Base-by-base conservation (phyloP, 2,113 vertebrate genomes). In the Crotophaga sulcirostris region DNA sequence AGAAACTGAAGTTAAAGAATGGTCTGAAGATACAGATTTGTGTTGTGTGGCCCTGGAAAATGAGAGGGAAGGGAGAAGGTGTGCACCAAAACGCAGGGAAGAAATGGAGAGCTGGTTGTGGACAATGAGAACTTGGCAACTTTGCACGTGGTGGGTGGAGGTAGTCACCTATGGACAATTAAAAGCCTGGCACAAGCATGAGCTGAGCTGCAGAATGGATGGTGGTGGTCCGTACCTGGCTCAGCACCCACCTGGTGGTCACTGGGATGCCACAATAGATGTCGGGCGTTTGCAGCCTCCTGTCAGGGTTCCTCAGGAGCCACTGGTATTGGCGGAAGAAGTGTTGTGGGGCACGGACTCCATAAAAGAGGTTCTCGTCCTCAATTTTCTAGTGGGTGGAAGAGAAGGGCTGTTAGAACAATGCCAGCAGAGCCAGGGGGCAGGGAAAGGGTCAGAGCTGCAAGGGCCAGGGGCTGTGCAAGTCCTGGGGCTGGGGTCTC, bases 331-430 rank as follows among this genome's bases (percentile, higher is more conserved):
- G 98, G 28, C 54, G 80, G 83, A 99, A 98, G 52, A 98, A 68
- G 7, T 96, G 80, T 10, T 7, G 60, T 0, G 98, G 98, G 21
- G 98, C 99, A 66, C 97, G 96, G 45, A 99, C 69, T 7, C 99
- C 99, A 3, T 97, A 98, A 86, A 99, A 99, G 3, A 98, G 75
- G 91, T 98, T 98, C 3, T 96, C 87, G 70, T 98, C 96, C 45
- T 84, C 13, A 13, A 98, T 94, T 83, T 44, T 90, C 99, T 99
- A 56, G 51, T 6, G n/a, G 64, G 33, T 26, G 29, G 40, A 52
- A 91, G 47, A 79, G 59, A 66, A 56, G 12, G 13, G 33, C 42
- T 70, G 31, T 69, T 38, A 62, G 69, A 78, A 25, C 3, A 12
- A 8, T 0, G 20, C 18, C 6, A 54, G 24, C 20, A 25, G 60